Evolutionary conservation across 2,113 vertebrate genomes (phyloP), one percentile per base, ranked within the genome.

Genomic region (Eolophus roseicapilla): DNA sequence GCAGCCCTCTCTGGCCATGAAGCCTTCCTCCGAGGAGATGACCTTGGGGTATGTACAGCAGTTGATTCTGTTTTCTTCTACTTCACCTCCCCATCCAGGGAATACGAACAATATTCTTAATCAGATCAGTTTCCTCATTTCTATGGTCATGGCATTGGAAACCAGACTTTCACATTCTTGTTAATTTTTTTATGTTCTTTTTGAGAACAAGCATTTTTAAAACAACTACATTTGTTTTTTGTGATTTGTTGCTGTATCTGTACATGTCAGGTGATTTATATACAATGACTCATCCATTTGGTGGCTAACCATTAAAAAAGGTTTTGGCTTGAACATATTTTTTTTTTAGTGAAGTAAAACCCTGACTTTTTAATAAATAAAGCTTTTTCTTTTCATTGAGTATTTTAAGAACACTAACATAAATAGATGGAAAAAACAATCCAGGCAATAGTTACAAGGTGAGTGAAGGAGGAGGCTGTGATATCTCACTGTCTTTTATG

Each of bases 1-100:
- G 97, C 98, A 18, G 91, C 98, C 33, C 97, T 99, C 82, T 98
- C 98, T 25, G 98, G 98, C 78, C 98, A 98, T 1, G 98, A 98
- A 90, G 97, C 98, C 55, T 98, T 98, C 77, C 98, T 99, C 18
- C 90, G 67, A 39, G 98, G 98, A 49, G 81, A 95, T 69, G 96
- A 98, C n/a, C 95, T 99, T 13, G 98, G 98, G 98, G 99, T 99
- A 98, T 63, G 97, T 88, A 64, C 11, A 60, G n/a, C 29, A 79
- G 24, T 50, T 64, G 43, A 9, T 41, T 49, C 37, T 77, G 3
- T 62, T 78, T 88, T 39, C 44, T 93, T 18, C 63, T 75, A 10
- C 21, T 63, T 57, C 5, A 3, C 46, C 15, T 82, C 9, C 23
- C n/a, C 13, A 44, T 63, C 43, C 46, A 62, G 27, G 33, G 4